Evolutionary conservation across 1,140 invertebrate species (phyloP), one percentile per base, ranked within the genome.

Genomic region (Rhopalosiphum padi): DNA sequence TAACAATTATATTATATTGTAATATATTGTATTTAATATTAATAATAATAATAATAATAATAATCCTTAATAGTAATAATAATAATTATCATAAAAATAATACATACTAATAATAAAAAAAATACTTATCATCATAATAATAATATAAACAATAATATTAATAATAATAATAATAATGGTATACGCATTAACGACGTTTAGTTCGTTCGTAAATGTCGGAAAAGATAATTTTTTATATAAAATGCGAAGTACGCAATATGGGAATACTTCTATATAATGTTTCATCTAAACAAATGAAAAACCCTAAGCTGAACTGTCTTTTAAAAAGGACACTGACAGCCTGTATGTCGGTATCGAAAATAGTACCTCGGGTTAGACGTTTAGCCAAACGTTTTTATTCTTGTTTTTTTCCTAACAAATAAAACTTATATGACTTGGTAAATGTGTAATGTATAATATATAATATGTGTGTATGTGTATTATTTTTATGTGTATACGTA

Each of bases 11-110:
- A 41, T 83, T 83, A 41, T 83, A 77, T 77, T 77, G 68, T 77
- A 83, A 83, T 85, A 85, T 85, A 41, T 85, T 85, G 35, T 85
- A 83, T 83, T 83, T 41, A 37, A 41, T 83, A 83, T 21, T 83
- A 83, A 83, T 83, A 83, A 41, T 83, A 83, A 37, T 37, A 37
- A 83, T 60, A 60, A 60, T 60, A 60, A 60, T 60, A 60, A 60
- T 60, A 25, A 60, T 77, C 35, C 35, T 41, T 85, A 85, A 85
- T 85, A 85, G 35, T 85, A 85, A 25, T 85, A 41, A 83, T 83
- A 83, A 85, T 85, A 85, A 41, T 43, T 3, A 85, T 85, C 35
- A 11, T 85, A 85, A 85, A 35, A 82, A 77, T n/a, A 77, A 77
- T 35, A 82, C 30, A 82, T 82, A 37, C 18, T 82, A 35, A 82